phyloP scores from a whole-genome alignment of 2,888 invertebrate species.

The Pinctada fucata region DNA sequence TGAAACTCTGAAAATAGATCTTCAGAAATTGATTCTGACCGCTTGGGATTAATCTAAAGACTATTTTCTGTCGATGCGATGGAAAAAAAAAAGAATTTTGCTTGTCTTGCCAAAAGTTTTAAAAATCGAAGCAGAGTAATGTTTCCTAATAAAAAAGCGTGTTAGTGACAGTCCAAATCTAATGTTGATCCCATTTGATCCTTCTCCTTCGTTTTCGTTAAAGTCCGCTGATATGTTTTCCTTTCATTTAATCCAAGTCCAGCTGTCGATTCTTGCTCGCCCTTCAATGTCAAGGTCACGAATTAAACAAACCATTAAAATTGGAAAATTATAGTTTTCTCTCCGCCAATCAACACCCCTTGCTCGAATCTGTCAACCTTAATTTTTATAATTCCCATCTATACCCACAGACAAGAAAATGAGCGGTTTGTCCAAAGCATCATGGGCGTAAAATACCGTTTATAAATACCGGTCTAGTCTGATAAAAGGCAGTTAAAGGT shows the following conservation, averaged over 20 bases:
- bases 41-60: too few species aligned
- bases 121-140: too few species aligned
- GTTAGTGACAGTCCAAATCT: too few species aligned
- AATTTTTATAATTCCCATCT: constrained; percentile 14
- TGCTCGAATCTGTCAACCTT: constrained; percentile 29
- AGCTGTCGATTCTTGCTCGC: background rate
- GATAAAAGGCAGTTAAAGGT: background rate
- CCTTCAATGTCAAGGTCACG: constrained; percentile 14
- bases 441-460: background rate
- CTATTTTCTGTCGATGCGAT: too few species aligned
- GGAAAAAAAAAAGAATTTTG: too few species aligned
- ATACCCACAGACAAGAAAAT: background rate
- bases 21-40: too few species aligned
- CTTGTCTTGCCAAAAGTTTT: too few species aligned
- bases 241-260: background rate
- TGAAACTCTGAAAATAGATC: too few species aligned
- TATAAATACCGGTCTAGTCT: background rate
- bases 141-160: too few species aligned
- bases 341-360: constrained; percentile 29
- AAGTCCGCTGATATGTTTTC: background rate
- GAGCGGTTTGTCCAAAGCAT: background rate
- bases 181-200: too few species aligned
- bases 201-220: background rate
- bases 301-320: constrained; percentile 33
- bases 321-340: constrained; percentile 32